These are phyloP conservation scores for Antennarius maculatus DNA, from an alignment of 2,797 vertebrate genomes.

Conservation along the genomic window DNA sequence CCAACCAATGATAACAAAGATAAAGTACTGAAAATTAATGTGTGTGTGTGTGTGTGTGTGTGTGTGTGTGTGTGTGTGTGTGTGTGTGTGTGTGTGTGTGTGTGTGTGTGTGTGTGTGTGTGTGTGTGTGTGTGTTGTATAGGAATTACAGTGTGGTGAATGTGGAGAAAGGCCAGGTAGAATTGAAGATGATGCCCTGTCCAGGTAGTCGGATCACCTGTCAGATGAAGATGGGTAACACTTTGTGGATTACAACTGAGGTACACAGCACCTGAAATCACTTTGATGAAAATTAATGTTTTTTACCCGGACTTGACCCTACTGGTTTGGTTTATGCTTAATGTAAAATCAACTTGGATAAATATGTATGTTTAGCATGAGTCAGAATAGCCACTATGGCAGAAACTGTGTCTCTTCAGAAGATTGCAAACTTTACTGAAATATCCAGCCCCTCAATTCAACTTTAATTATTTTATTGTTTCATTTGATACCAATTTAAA, in stretches of 20 bases:
- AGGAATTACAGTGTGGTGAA: conserved; percentile 97
- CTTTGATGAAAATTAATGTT: not conserved
- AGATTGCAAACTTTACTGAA: too few relatives aligned
- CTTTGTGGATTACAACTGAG: conserved; percentile 94
- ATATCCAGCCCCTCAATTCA: too few relatives aligned
- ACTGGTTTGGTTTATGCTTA: not conserved
- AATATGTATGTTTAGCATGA: not conserved
- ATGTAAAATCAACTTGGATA: not conserved
- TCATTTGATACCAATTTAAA: too few relatives aligned
- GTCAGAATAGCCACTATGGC: not conserved
- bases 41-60: too few relatives aligned
- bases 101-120: too few relatives aligned
- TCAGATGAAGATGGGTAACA: conserved; percentile 90
- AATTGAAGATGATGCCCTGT: conserved; percentile 90
- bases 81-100: too few relatives aligned
- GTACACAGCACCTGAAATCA: conserved; percentile 65
- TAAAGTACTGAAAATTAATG: not conserved
- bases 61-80: too few relatives aligned
- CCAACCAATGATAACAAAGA: too few relatives aligned
- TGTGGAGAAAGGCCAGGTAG: conserved; percentile 89
- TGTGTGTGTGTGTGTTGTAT: conserved; percentile 18
- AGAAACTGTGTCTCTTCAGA: too few relatives aligned
- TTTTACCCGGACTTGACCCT: not conserved
- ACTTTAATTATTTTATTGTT: too few relatives aligned
- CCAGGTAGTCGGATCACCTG: conserved; percentile 89